Conservation (phyloP, 2,888 invertebrate species). For the Scelioninae gen. 1 region DNA sequence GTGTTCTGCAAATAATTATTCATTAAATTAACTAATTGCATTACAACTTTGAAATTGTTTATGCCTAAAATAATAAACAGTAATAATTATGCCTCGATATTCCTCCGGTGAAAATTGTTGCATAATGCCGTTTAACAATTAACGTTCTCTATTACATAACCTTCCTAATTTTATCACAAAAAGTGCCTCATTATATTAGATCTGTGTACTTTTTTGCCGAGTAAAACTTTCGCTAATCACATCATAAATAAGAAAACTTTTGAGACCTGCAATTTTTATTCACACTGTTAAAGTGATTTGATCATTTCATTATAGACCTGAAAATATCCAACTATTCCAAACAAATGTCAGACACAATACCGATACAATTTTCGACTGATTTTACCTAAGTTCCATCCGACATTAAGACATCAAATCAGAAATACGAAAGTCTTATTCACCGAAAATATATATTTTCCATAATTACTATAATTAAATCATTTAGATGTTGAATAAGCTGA, state of each 20-base stretch:
- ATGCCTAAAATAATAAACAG: too few species aligned
- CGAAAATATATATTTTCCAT: slow-evolving; percentile 27
- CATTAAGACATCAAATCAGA: background rate
- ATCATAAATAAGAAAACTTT: background rate
- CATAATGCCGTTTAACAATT: background rate
- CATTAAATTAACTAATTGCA: background rate
- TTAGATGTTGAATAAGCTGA: slow-evolving; percentile 48
- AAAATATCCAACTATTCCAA: too few species aligned
- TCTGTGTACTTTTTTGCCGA: background rate
- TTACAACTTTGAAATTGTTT: background rate
- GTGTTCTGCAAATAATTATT: background rate
- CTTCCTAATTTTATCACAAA: background rate
- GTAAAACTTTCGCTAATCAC: background rate
- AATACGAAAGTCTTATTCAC: background rate
- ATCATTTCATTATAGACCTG: background rate
- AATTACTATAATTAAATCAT: slow-evolving; percentile 32
- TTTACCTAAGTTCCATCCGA: background rate
- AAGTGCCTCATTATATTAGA: background rate
- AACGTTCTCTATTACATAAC: background rate
- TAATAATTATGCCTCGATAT: too few species aligned
- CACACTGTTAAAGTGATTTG: background rate
- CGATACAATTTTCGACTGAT: background rate
- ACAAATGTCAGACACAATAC: too few species aligned
- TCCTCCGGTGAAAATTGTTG: too few species aligned
- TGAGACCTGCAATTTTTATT: background rate